Evolutionary conservation across 2,888 invertebrate genomes (phyloP), one percentile per base, ranked within the genome.

Genomic region (Andrena trimmerana): DNA sequence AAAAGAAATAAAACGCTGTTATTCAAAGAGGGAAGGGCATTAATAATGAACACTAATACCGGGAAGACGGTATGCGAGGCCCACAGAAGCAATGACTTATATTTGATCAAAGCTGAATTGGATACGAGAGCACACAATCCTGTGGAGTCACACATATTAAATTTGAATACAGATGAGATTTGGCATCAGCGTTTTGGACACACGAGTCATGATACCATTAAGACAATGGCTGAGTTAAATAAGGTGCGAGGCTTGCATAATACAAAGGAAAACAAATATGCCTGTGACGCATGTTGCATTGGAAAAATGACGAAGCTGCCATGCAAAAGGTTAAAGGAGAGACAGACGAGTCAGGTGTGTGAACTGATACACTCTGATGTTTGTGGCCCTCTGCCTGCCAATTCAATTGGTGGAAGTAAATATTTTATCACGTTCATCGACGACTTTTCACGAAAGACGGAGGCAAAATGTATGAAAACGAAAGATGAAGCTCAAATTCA

Each of bases 31-130:
- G 67, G 67, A 1, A 63, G 10, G 20, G 57, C 54, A 0, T 68
- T 16, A 2, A 63, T 78, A n/a, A 48, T 29, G 16, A 78, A 69
- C 8, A 69, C n/a, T 0, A 13, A 10, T 4, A 20, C 65, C 1
- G 42, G 54, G 0, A 3, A 67, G 42, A 10, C 69, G 1, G 33
- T 57, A 31, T 57, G 48, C 2, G 54, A 68, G 3, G 78, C 78
- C 3, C 48, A 59, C 20, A 66, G 78, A 4, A 67, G 54, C n/a
- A 69, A 69, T 1, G 74, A 68, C 0, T 50, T 79, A n/a, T 78
- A 59, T 16, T 20, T 33, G 2, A 2, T 75, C 6, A 75, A 36
- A 29, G 31, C 60, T 5, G 50, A 50, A 50, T 16, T 16, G 1
- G 50, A 16, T 13, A 16, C 6, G 10, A 50, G 16, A 50, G 50